Base-by-base conservation (phyloP, 2,888 invertebrate genomes). In the Drosophila atroscutellata region DNA sequence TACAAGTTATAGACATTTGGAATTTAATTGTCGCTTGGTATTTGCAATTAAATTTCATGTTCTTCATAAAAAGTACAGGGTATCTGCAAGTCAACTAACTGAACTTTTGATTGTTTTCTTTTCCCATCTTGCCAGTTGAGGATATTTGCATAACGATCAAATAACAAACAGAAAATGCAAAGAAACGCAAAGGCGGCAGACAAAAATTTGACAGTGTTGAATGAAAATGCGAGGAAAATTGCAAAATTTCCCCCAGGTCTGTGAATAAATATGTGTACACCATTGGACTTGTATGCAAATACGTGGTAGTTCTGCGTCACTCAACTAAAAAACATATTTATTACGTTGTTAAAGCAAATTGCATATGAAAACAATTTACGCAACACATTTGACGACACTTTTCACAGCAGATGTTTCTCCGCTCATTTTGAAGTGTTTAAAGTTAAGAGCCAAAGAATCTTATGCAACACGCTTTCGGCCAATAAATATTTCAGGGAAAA, bases 121-220 rank as follows among this genome's bases (percentile, higher is more conserved):
- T 37, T 45, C 15, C 24, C 45, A 2, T 45, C 26, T 36, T 37
- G 54, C 26, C 36, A 37, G 54, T 49, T 37, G 18, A 9, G 37
- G 15, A 45, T 26, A 47, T 65, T 66, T 37, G 8, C 50, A 51
- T 54, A 52, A 26, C 32, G 32, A 24, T 45, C 54, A 47, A 47
- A 30, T 28, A 54, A 30, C 28, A 37, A 52, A 13, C 20, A 8
- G 8, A 45, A 24, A 45, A 15, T 24, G 24, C 7, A 15, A 24
- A 15, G 45, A 60, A n/a, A 20, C 50, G 18, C 24, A 15, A 36
- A 34, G n/a, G 6, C 11, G 36, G 26, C 54, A n/a, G 18, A 26
- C 11, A 26, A 54, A 13, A 26, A n/a, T 54, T 54, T 3, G 36
- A 26, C 24, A 24, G 18, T 24, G 24, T 18, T 11, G n/a, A 37